Evolutionary conservation across 2,797 vertebrate genomes (phyloP), one percentile per base, ranked within the genome.

Genomic region (Sitta carolinensis): DNA sequence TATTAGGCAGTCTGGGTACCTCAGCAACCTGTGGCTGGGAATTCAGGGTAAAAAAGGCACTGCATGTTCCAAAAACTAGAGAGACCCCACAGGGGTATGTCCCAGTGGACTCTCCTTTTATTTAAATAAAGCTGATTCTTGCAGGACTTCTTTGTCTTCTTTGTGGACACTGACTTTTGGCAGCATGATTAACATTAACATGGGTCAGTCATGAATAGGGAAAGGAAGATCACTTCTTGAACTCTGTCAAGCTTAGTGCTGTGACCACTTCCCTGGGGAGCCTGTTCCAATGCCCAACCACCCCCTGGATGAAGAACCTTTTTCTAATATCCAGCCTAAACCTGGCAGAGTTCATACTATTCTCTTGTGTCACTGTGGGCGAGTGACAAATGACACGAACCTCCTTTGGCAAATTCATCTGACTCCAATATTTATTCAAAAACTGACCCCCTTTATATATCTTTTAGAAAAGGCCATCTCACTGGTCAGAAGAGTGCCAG

Each of bases 141-240:
- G 21, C 42, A 47, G n/a, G n/a, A 30, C n/a, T 47, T n/a, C n/a
- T 66, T 13, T 36, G 15, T 50, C 19, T 38, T 3, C 21, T 32
- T 45, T 47, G 11, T 32, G n/a, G 42, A 40, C 29, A n/a, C 13
- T 66, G 62, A 45, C 30, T 19, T 50, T 58, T 8, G 36, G 15
- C 36, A n/a, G 15, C 3, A 14, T 50, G 29, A 48, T 58, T 80
- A 21, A 50, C 22, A 51, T 66, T 22, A 40, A 11, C 0, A 0
- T 11, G 13, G 3, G 4, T 11, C 0, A 1, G 7, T 47, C 23
- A 64, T 23, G 10, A 51, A 26, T 1, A 10, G 7, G 25, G 25
- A 59, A 83, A 5, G 3, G 40, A 66, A 36, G n/a, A 20, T 30
- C 16, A 6, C 10, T 68, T 40, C 21, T 22, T 61, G 10, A 61